Evolutionary conservation across 2,797 vertebrate genomes (phyloP).

Genomic region (Chelonia mydas): DNA sequence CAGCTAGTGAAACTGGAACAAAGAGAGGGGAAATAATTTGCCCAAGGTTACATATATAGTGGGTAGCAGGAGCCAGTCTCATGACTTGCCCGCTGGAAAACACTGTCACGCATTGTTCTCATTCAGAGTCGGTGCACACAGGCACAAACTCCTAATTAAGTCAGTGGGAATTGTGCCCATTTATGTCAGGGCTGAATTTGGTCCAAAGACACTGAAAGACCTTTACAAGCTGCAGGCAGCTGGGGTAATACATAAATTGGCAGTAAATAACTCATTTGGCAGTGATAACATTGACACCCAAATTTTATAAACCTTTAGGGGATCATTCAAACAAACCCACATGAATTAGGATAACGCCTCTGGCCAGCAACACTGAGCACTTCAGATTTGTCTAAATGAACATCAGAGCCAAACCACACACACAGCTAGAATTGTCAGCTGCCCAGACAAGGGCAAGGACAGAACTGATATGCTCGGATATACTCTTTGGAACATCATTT

Average conservation of each 20-base stretch:
- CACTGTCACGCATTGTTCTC: neutral
- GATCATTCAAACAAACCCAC: neutral
- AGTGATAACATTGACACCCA: neutral
- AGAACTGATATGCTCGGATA: neutral
- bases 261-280: neutral
- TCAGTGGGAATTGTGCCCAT: rapidly evolving
- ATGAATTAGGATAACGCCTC: neutral
- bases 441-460: neutral
- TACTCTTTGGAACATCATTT: neutral
- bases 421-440: neutral
- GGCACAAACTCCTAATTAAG: neutral
- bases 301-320: neutral
- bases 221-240: neutral
- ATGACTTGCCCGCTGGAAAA: neutral
- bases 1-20: neutral
- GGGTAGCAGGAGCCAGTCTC: neutral
- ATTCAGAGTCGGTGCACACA: too few relatives aligned
- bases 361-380: neutral
- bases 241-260: neutral
- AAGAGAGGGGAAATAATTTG: neutral
- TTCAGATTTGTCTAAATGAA: neutral
- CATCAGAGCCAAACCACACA: neutral
- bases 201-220: neutral
- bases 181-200: neutral
- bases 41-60: conserved; percentile 4